A percentile compares a stretch with the other conserved stretches of the same genome.
These are phyloP conservation scores for Drosophila auraria DNA, from an alignment of 1,140 invertebrate species.

Conservation along the genomic window DNA sequence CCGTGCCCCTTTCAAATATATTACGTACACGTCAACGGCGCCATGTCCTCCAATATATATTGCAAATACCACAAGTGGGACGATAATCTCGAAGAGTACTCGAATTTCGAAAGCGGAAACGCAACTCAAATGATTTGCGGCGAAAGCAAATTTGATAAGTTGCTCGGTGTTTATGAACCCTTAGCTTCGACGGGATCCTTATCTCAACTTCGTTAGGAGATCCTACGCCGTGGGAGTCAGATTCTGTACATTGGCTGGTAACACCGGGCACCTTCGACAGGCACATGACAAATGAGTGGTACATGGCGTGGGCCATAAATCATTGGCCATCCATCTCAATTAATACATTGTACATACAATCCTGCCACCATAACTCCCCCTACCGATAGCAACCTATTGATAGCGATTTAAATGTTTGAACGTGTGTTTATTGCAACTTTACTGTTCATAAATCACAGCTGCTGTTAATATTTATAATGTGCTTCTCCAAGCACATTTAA, in stretches of 20 bases:
- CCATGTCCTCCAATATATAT: slow-evolving; percentile 28
- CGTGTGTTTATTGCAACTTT: slow-evolving; percentile 12
- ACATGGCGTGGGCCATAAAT: slow-evolving; percentile 22
- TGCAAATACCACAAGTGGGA: slow-evolving; percentile 39
- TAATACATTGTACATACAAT: not conserved
- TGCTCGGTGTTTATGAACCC: slow-evolving; percentile 17
- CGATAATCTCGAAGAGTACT: slow-evolving; percentile 10
- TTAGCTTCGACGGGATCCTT: not conserved
- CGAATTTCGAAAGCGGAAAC: slow-evolving; percentile 4
- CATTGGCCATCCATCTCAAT: slow-evolving; percentile 11
- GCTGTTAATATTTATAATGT: not conserved
- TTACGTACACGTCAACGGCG: slow-evolving; percentile 22
- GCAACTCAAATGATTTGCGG: slow-evolving; percentile 1
- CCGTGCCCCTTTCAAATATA: not conserved
- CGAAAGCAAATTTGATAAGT: slow-evolving; percentile 27
- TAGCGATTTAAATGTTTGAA: slow-evolving; percentile 19
- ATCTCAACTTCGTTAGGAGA: not conserved
- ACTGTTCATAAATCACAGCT: slow-evolving; percentile 2
- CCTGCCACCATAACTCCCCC: not conserved
- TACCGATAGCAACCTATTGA: not conserved
- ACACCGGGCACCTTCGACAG: slow-evolving; percentile 5
- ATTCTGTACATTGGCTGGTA: slow-evolving; percentile 2
- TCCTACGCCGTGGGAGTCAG: not conserved
- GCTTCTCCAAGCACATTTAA: slow-evolving; percentile 13
- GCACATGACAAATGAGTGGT: slow-evolving; percentile 13